These are phyloP conservation scores for Streptopelia turtur DNA, from an alignment of 2,797 vertebrate genomes.

Conservation along the genomic window DNA sequence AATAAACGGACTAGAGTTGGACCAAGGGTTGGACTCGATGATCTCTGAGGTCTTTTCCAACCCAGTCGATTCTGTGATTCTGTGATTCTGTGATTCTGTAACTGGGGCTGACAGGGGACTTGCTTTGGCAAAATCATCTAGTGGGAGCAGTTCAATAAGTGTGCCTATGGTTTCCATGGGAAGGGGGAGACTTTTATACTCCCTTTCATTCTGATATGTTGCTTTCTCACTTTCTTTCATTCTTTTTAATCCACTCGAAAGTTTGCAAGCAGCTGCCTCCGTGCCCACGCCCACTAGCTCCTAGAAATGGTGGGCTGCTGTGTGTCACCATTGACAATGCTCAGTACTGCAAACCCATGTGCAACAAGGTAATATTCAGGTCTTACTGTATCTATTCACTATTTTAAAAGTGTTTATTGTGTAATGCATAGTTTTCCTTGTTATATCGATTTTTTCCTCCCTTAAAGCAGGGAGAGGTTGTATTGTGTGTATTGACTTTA, in stretches of 20 bases:
- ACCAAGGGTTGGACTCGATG: no score
- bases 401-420: background rate
- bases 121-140: background rate
- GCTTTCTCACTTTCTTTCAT: background rate
- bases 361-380: conserved; percentile 72
- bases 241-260: background rate
- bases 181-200: background rate
- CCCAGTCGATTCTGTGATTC: no score
- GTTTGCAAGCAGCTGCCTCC: conserved; percentile 49
- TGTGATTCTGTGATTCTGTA: no score
- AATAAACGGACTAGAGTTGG: no score
- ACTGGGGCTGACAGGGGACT: background rate
- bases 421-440: background rate
- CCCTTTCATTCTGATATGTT: background rate
- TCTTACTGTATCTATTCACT: background rate
- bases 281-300: conserved; percentile 67
- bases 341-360: conserved; percentile 86
- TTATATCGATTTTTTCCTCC: background rate
- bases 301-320: conserved; percentile 75
- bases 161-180: background rate
- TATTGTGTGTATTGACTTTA: background rate
- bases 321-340: conserved; percentile 61
- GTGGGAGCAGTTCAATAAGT: background rate
- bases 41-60: no score
- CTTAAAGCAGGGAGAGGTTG: background rate